These are phyloP conservation scores for Hypena proboscidalis DNA, from an alignment of 2,888 invertebrate genomes.

Conservation along the genomic window DNA sequence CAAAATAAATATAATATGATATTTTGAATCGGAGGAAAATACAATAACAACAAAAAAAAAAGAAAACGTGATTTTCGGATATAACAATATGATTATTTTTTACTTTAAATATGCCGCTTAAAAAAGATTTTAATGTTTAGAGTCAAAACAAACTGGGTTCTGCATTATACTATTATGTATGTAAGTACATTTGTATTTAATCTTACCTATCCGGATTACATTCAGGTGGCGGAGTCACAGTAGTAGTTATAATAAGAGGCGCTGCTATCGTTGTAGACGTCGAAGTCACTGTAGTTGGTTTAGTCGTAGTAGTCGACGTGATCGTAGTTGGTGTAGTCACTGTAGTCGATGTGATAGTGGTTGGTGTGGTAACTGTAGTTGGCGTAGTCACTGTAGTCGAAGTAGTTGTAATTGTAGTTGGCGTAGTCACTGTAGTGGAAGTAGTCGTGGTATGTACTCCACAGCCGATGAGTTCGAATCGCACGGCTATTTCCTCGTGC, in stretches of 20 bases:
- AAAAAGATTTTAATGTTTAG: too few species aligned
- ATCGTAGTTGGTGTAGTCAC: background rate
- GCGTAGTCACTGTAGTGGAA: background rate
- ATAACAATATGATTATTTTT: too few species aligned
- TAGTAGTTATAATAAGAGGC: slow-evolving; percentile 27
- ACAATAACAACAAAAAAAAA: too few species aligned
- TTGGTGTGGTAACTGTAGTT: background rate
- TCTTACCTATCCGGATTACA: slow-evolving; percentile 42
- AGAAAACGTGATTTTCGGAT: too few species aligned
- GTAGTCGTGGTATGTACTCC: background rate
- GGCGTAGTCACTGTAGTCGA: background rate
- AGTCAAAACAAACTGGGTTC: too few species aligned
- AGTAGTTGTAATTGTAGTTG: background rate
- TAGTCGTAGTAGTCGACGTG: background rate
- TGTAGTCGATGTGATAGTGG: background rate
- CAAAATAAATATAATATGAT: too few species aligned
- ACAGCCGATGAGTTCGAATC: slow-evolving; percentile 92
- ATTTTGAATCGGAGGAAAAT: too few species aligned
- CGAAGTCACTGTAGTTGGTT: background rate
- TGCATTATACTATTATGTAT: too few species aligned
- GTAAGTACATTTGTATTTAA: background rate
- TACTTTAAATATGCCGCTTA: too few species aligned
- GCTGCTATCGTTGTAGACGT: slow-evolving; percentile 25
- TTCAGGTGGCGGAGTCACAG: slow-evolving; percentile 29
- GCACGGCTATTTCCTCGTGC: slow-evolving; percentile 87